These are phyloP conservation scores for Sciurus carolinensis DNA, from an alignment of 2,797 vertebrate species.

Conservation along the genomic window DNA sequence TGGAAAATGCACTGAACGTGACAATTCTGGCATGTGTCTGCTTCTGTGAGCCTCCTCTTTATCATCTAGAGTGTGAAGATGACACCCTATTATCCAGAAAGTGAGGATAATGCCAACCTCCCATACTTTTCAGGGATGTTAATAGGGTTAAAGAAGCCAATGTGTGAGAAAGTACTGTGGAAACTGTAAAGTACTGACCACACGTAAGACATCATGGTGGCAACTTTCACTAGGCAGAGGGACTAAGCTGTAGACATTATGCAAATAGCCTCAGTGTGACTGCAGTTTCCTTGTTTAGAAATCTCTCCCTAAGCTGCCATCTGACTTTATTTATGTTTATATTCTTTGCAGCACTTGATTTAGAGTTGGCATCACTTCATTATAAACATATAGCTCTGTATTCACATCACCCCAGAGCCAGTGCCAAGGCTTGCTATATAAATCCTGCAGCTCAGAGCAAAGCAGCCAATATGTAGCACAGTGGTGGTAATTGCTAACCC, in stretches of 20 bases:
- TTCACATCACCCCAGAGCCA: background rate
- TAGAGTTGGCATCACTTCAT: slow-evolving; percentile 2
- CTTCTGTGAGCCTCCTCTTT: background rate
- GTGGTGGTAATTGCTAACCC: background rate
- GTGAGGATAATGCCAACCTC: background rate
- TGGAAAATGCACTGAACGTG: background rate
- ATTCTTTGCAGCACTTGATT: slow-evolving; percentile 40
- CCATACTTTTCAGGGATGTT: background rate
- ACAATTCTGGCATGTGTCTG: background rate
- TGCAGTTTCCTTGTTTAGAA: slow-evolving; percentile 48
- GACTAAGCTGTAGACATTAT: background rate
- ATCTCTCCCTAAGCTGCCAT: background rate
- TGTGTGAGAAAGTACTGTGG: background rate
- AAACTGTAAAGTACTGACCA: background rate
- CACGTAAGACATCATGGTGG: background rate
- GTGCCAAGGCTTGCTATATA: background rate
- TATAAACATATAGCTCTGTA: slow-evolving; percentile 37
- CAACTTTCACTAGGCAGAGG: background rate
- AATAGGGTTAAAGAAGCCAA: background rate
- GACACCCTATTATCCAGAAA: background rate
- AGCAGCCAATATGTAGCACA: background rate
- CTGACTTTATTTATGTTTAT: slow-evolving; percentile 37
- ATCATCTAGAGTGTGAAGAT: background rate
- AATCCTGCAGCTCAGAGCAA: background rate
- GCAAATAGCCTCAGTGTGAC: background rate